Evolutionary conservation across 2,888 invertebrate species (phyloP), one percentile per base, ranked within the genome.

Genomic region (Pandemis corylana): DNA sequence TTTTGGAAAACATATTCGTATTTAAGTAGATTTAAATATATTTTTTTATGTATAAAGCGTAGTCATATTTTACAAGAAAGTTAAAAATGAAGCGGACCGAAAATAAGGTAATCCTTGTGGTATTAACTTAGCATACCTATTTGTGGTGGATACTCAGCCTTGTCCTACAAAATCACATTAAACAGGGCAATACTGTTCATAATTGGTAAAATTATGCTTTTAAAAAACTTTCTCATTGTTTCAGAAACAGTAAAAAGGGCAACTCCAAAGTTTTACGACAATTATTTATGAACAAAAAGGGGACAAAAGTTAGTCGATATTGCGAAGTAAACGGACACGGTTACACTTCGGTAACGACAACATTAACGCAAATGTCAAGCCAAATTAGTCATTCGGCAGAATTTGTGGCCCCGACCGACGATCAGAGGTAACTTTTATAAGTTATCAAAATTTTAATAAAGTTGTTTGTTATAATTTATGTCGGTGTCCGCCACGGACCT

Each of bases 361-460:
- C 85, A 88, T 89, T 87, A 87, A 81, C 84, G 82, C 78, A 86
- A 89, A 88, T 87, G 88, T 87, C 87, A 86, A 80, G 83, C 84
- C 78, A 88, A 90, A 90, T 90, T 89, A 84, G 84, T 85, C 87
- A 86, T 84, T 86, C 79, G 76, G 75, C 76, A 72, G 76, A 89
- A 85, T 89, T 89, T 90, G 88, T 85, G 84, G 83, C 79, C 77
- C 79, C 80, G 76, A 76, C 77, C 80, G 80, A 83, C 84, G 84
- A 89, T 87, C 85, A 85, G 85, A 86, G 85, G 81, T 81, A 85
- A 87, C 83, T 84, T 84, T 79, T 71, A 76, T 81, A 86, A 87
- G 84, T 87, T 86, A 80, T 78, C 72, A 77, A 83, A 86, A 86
- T 85, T 88, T 89, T 88, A 89, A 89, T 89, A 90, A 90, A 88